A percentile compares a stretch with the other conserved stretches of the same genome.
Conservation (phyloP, 2,888 invertebrate genomes). For the Lepidocyrtoides sp. region DNA sequence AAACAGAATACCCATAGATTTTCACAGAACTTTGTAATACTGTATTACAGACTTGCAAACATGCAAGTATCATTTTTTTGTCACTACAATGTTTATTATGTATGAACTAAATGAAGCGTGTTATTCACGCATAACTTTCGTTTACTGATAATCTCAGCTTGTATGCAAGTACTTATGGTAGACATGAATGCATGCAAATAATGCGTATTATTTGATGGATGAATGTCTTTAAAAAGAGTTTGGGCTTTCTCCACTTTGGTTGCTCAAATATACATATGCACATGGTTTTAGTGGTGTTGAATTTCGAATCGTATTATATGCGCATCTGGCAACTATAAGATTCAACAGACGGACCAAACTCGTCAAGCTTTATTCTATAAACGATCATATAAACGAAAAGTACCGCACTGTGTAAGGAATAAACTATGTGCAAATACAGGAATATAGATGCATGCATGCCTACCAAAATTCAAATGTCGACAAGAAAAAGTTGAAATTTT, state of each 20-base stretch:
- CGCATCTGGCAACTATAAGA: background rate
- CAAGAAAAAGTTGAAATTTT: background rate
- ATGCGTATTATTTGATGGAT: background rate
- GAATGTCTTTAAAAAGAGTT: background rate
- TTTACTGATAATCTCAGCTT: background rate
- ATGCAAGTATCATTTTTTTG: no score
- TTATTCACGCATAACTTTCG: constrained; percentile 35
- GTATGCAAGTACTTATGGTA: background rate
- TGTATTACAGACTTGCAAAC: no score
- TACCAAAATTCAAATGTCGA: no score
- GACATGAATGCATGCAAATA: background rate
- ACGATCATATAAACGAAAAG: background rate
- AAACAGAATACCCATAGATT: no score
- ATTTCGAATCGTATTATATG: constrained; percentile 25
- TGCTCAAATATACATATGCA: constrained; percentile 7
- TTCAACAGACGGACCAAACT: background rate
- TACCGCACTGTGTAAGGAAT: background rate
- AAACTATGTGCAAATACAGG: background rate
- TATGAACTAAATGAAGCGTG: constrained; percentile 41
- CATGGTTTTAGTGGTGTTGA: constrained; percentile 11
- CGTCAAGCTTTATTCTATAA: background rate
- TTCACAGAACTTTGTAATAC: no score
- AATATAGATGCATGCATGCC: no score
- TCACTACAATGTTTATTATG: background rate
- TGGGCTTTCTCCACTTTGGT: constrained; percentile 38